Evolutionary conservation across 2,113 vertebrate genomes (phyloP).

Genomic region (Myrmophylax atrothorax): DNA sequence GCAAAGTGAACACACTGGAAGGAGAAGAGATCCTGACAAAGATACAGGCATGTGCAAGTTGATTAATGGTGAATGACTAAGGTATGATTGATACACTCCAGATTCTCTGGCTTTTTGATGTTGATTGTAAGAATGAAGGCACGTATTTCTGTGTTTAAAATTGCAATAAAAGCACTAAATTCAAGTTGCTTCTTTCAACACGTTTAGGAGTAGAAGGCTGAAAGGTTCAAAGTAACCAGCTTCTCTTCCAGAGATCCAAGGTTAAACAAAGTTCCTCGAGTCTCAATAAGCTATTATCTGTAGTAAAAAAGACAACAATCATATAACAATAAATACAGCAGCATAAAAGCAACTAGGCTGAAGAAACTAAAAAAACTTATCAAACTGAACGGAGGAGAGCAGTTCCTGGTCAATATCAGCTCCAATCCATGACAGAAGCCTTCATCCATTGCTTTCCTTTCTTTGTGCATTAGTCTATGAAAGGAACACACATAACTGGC

Average conservation of each 20-base stretch:
- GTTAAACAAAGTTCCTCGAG: conserved; percentile 64
- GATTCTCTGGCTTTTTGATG: conserved; percentile 55
- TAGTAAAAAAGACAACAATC: not conserved
- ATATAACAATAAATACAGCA: conserved; percentile 51
- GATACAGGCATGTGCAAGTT: not conserved
- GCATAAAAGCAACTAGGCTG: conserved; percentile 28
- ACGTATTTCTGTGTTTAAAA: conserved; percentile 58
- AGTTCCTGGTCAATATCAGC: conserved; percentile 14
- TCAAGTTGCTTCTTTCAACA: conserved; percentile 46
- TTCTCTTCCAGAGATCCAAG: conserved; percentile 56
- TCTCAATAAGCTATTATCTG: conserved; percentile 59
- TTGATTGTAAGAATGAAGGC: conserved; percentile 27
- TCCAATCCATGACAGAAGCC: not conserved
- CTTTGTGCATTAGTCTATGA: not conserved
- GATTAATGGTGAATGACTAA: conserved; percentile 33
- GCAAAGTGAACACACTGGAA: not conserved
- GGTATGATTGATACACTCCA: conserved; percentile 39
- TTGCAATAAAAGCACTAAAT: conserved; percentile 60
- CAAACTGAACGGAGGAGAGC: not conserved
- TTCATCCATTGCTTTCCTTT: conserved; percentile 6
- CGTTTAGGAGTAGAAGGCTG: conserved; percentile 38
- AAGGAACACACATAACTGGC: not conserved
- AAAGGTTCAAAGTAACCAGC: conserved; percentile 62
- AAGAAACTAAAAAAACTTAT: conserved; percentile 42
- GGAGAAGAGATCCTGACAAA: not conserved